phyloP scores from a whole-genome alignment of 2,888 invertebrate species.

The Drosophila paramelanica region DNA sequence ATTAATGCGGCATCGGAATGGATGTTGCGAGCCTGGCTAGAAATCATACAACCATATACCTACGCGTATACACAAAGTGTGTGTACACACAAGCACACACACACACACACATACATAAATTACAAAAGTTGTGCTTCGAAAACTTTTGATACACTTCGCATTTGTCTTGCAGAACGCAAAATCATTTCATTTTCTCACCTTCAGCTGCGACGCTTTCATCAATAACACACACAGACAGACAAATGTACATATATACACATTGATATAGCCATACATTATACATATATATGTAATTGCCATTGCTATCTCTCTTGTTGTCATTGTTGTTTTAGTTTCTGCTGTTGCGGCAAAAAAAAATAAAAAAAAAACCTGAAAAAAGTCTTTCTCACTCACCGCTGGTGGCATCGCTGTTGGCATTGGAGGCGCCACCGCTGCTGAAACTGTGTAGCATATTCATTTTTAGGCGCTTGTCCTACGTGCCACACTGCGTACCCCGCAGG shows the following conservation, averaged over 20 bases:
- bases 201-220: slow-evolving; percentile 65
- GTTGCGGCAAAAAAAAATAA: slow-evolving; percentile 39
- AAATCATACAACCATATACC: slow-evolving; percentile 7
- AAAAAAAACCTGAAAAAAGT: slow-evolving; percentile 34
- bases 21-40: slow-evolving; percentile 14
- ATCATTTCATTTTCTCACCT: slow-evolving; percentile 64
- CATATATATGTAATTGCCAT: slow-evolving; percentile 20
- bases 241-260: slow-evolving; percentile 12
- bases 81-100: not conserved
- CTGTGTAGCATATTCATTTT: slow-evolving; percentile 84
- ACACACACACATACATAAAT: slow-evolving; percentile 12
- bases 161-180: slow-evolving; percentile 45
- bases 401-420: slow-evolving; percentile 67
- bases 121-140: slow-evolving; percentile 40
- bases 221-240: slow-evolving; percentile 32
- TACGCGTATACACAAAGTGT: not conserved
- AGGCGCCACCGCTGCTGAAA: slow-evolving; percentile 77
- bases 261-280: slow-evolving; percentile 20
- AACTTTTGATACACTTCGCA: slow-evolving; percentile 43
- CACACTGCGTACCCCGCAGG: slow-evolving; percentile 5
- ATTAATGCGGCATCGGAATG: slow-evolving; percentile 14
- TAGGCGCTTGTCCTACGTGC: slow-evolving; percentile 29
- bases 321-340: slow-evolving; percentile 37
- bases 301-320: slow-evolving; percentile 41
- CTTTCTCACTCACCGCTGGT: slow-evolving; percentile 70